Percentiles rank a stretch among this genome's conserved stretches.
Conservation (phyloP, 2,888 invertebrate species). For the Pandemis heparana region DNA sequence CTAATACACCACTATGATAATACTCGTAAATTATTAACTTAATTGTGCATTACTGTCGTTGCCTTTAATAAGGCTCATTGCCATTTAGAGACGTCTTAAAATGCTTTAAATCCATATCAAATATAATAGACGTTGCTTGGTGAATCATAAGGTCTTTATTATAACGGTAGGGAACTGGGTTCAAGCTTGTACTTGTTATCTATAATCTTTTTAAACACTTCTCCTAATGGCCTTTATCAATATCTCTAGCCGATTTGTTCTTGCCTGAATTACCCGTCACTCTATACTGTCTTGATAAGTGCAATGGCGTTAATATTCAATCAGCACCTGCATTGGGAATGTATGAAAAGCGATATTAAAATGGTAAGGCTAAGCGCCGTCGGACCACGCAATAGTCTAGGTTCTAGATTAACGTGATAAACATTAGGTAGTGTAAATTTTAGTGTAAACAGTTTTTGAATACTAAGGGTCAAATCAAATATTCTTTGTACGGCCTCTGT, state of each 20-base stretch:
- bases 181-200: neutral
- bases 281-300: neutral
- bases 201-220: constrained; percentile 32
- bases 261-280: constrained; percentile 34
- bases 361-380: too few relatives aligned
- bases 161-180: neutral
- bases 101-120: neutral
- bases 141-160: neutral
- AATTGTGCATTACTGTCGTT: constrained; percentile 4
- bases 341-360: neutral
- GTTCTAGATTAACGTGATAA: too few relatives aligned
- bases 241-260: constrained; percentile 30
- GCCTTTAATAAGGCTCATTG: neutral
- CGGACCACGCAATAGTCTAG: too few relatives aligned
- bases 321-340: neutral
- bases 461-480: too few relatives aligned
- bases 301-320: neutral
- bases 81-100: neutral
- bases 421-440: too few relatives aligned
- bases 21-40: constrained; percentile 3
- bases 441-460: too few relatives aligned
- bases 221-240: constrained; percentile 24
- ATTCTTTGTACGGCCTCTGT: neutral
- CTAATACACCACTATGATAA: neutral
- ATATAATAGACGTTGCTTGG: neutral